Conservation (phyloP, 2,113 vertebrate genomes). For the Sclerurus mexicanus region DNA sequence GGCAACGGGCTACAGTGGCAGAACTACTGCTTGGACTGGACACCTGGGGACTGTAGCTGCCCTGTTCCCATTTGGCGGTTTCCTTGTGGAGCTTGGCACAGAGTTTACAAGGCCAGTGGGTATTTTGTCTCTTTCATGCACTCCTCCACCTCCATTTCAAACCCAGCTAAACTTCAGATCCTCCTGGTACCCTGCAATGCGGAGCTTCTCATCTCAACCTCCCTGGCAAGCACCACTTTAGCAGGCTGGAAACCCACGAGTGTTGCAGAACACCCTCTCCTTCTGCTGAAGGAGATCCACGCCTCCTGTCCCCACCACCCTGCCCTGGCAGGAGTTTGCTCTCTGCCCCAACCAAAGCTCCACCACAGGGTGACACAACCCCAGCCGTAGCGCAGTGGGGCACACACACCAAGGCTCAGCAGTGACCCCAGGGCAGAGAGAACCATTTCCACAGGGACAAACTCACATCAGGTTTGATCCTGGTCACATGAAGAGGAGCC, state of each 20-base stretch:
- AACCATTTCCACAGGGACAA: accelerated
- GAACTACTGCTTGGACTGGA: not conserved
- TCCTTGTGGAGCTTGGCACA: accelerated
- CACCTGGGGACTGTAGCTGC: not conserved
- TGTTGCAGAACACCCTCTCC: not conserved
- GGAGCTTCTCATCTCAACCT: not conserved
- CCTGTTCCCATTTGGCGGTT: not conserved
- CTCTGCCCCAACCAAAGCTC: not conserved
- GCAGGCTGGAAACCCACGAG: not conserved
- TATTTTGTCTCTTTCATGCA: not conserved
- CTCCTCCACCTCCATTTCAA: not conserved
- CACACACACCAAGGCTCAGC: accelerated
- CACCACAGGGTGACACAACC: too few species aligned
- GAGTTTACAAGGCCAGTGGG: accelerated
- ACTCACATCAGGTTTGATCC: accelerated
- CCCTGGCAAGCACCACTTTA: not conserved
- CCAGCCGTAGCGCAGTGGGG: accelerated
- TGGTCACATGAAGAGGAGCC: not conserved
- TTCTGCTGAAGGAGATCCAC: accelerated
- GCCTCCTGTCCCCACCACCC: not conserved
- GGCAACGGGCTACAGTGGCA: not conserved
- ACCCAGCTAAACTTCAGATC: not conserved
- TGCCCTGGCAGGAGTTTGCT: not conserved
- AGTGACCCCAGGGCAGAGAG: not conserved
- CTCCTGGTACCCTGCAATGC: accelerated